These are phyloP conservation scores for Papilio polyxenes DNA, from an alignment of 1,140 invertebrate genomes.

Conservation along the genomic window DNA sequence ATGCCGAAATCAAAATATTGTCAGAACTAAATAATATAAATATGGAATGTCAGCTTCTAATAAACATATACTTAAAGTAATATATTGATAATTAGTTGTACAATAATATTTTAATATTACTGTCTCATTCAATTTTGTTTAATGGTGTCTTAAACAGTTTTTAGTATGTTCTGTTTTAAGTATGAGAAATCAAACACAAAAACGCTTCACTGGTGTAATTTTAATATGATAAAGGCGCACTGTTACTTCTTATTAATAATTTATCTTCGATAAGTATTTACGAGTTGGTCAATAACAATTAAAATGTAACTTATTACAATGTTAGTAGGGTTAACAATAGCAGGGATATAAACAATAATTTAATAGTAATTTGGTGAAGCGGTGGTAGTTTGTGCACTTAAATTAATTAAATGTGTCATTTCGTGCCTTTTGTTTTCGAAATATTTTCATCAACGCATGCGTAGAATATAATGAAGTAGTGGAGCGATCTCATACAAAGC, in stretches of 20 bases:
- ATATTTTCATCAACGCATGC: constrained; percentile 46
- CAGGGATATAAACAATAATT: constrained; percentile 16
- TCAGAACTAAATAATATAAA: neutral
- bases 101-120: too few relatives aligned
- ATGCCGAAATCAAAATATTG: neutral
- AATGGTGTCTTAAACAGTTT: too few relatives aligned
- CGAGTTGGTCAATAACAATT: neutral
- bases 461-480: constrained; percentile 30
- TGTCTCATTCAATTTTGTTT: too few relatives aligned
- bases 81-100: too few relatives aligned
- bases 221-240: too few relatives aligned
- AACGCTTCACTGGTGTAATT: too few relatives aligned
- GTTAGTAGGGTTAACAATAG: neutral
- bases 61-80: too few relatives aligned
- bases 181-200: too few relatives aligned
- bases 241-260: neutral
- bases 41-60: too few relatives aligned
- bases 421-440: constrained; percentile 42
- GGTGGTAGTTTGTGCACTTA: constrained; percentile 43
- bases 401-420: constrained; percentile 47
- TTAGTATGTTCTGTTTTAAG: too few relatives aligned
- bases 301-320: neutral
- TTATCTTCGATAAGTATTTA: neutral
- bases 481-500: constrained; percentile 32
- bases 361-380: constrained; percentile 27